Percentiles rank a stretch among this genome's conserved stretches.
Evolutionary conservation across 2,113 vertebrate species (phyloP).

Genomic region (Clarias gariepinus): DNA sequence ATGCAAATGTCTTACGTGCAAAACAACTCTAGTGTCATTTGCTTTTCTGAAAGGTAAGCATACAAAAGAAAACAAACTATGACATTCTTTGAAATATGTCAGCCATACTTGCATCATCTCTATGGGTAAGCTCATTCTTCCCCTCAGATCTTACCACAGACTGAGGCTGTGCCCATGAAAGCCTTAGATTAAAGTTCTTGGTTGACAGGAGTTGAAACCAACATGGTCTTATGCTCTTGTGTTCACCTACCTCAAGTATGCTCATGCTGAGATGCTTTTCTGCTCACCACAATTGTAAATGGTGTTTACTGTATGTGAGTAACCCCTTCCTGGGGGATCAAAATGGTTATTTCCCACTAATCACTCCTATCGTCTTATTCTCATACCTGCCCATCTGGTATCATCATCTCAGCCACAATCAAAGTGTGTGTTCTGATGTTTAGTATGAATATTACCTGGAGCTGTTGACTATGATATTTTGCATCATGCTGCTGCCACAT

Average conservation of each 20-base stretch:
- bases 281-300: background rate
- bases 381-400: background rate
- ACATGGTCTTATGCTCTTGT: background rate
- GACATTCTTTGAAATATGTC: too few species aligned
- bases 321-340: background rate
- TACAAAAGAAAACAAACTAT: too few species aligned
- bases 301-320: background rate
- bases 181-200: background rate
- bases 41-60: too few species aligned
- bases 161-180: background rate
- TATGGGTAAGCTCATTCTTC: too few species aligned
- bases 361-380: background rate
- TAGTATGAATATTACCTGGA: background rate
- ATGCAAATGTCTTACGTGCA: too few species aligned
- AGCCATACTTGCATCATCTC: too few species aligned
- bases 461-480: background rate
- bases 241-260: background rate
- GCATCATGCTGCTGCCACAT: background rate
- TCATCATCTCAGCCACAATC: background rate
- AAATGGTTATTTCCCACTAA: background rate
- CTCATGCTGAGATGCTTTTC: background rate
- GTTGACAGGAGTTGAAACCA: background rate
- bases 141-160: too few species aligned
- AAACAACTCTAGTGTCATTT: too few species aligned
- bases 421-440: background rate